Evolutionary conservation across 2,888 invertebrate species (phyloP).

Genomic region (Aphodius granarius): DNA sequence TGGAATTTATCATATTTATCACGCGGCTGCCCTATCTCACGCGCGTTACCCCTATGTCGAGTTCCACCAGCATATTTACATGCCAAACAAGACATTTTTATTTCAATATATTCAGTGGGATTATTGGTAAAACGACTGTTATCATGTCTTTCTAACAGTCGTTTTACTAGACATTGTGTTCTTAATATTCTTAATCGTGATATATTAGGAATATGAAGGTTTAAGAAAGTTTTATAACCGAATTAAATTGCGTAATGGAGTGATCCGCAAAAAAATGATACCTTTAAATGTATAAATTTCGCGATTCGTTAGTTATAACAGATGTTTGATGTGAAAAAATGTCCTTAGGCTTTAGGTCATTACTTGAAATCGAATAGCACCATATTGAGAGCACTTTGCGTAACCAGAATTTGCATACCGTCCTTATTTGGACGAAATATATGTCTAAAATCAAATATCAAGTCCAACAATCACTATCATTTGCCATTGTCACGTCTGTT

Average conservation of each 20-base stretch:
- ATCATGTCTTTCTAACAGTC: too few relatives aligned
- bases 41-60: background rate
- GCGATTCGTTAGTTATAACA: background rate
- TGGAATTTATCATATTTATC: slow-evolving; percentile 13
- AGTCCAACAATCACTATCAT: background rate
- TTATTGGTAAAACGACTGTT: background rate
- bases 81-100: background rate
- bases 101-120: background rate
- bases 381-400: background rate
- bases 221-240: background rate
- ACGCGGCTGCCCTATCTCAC: background rate
- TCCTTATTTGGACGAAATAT: background rate
- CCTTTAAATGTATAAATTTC: background rate
- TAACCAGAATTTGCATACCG: background rate
- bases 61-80: background rate
- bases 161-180: too few relatives aligned
- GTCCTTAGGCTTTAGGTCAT: background rate
- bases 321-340: background rate
- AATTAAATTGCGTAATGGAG: background rate
- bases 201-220: too few relatives aligned
- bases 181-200: too few relatives aligned
- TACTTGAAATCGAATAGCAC: background rate
- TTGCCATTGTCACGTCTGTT: background rate
- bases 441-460: background rate
- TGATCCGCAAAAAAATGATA: background rate